Percentiles rank a stretch among this genome's conserved stretches.
Evolutionary conservation across 2,113 vertebrate genomes (phyloP).

Genomic region (Phycodurus eques): DNA sequence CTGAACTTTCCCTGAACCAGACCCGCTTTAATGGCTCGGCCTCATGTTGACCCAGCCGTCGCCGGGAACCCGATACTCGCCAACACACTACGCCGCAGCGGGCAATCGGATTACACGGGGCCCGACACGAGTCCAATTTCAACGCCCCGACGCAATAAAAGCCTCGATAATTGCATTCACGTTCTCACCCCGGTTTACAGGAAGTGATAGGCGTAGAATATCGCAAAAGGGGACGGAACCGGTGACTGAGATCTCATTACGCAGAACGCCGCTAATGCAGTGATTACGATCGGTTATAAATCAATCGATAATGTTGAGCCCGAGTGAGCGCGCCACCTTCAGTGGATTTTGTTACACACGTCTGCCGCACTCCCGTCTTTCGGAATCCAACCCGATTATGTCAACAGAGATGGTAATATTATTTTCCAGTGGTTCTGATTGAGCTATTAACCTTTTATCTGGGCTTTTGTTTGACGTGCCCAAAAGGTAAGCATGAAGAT

Average conservation of each 20-base stretch:
- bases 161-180: constrained; percentile 79
- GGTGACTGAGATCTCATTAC: constrained; percentile 71
- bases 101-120: constrained; percentile 92
- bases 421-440: constrained; percentile 71
- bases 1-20: constrained; percentile 99
- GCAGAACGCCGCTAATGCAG: constrained; percentile 65
- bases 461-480: constrained; percentile 75
- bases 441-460: constrained; percentile 80
- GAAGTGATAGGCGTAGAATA: constrained; percentile 67
- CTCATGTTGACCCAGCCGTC: constrained; percentile 90
- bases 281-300: constrained; percentile 73
- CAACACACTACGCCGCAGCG: constrained; percentile 86
- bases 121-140: constrained; percentile 86
- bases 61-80: constrained; percentile 92
- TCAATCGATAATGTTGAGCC: constrained; percentile 70
- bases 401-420: constrained; percentile 61
- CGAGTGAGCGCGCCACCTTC: constrained; percentile 52
- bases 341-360: constrained; percentile 65
- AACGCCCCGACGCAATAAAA: constrained; percentile 84
- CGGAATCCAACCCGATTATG: constrained; percentile 67
- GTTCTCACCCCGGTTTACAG: constrained; percentile 86
- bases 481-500: constrained; percentile 76
- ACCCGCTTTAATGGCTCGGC: constrained; percentile 90
- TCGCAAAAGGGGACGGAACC: constrained; percentile 61
- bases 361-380: constrained; percentile 51